These are phyloP conservation scores for Argyrosomus regius DNA, from an alignment of 2,797 vertebrate species.

Conservation along the genomic window DNA sequence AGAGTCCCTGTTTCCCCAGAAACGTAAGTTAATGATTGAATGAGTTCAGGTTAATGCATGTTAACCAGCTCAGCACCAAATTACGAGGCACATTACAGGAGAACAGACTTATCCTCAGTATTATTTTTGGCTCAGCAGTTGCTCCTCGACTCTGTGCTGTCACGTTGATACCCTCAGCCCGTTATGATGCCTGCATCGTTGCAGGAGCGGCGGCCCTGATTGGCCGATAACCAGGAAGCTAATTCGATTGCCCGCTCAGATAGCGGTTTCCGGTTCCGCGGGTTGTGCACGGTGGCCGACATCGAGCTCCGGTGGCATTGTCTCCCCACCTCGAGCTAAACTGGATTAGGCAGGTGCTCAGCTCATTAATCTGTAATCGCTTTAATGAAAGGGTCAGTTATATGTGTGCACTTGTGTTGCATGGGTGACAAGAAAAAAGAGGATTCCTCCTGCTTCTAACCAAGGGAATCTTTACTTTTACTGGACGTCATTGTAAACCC, in stretches of 20 bases:
- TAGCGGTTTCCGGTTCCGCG: constrained; percentile 23
- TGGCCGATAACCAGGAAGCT: constrained; percentile 52
- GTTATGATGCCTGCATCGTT: constrained; percentile 2
- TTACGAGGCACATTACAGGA: not conserved
- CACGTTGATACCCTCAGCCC: constrained; percentile 18
- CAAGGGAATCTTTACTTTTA: not conserved
- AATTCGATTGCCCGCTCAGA: constrained; percentile 32
- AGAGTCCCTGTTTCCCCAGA: not conserved
- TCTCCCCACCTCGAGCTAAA: constrained; percentile 58
- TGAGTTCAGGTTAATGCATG: not conserved
- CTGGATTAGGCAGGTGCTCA: constrained; percentile 71
- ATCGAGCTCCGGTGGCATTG: constrained; percentile 38
- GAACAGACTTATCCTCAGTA: not conserved
- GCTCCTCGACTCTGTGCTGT: not conserved
- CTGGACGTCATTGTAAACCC: not conserved
- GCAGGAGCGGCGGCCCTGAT: constrained; percentile 21
- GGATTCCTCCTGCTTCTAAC: constrained; percentile 6
- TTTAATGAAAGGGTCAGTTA: constrained; percentile 68
- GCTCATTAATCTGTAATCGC: constrained; percentile 77
- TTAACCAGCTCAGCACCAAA: not conserved
- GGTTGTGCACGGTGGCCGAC: constrained; percentile 16
- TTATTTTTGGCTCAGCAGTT: not conserved
- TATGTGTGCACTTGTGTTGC: constrained; percentile 19
- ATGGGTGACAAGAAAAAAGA: constrained; percentile 15
- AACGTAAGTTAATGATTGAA: not conserved